Percentiles rank a stretch among this genome's conserved stretches.
Evolutionary conservation across 1,140 invertebrate species (phyloP).

Genomic region (Yoshiicerus persimilis): DNA sequence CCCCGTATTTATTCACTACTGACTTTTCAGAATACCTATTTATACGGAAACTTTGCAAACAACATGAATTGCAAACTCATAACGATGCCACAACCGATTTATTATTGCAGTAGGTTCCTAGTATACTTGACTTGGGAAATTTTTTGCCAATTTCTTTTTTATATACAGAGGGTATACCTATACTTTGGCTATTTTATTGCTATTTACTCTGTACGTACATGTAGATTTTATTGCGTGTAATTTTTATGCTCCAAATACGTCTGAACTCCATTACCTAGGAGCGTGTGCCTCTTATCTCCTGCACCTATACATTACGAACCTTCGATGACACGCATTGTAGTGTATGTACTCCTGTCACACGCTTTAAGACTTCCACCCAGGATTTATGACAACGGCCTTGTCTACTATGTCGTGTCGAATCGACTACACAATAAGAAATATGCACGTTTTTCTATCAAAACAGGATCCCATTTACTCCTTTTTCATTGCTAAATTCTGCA

Average conservation of each 20-base stretch:
- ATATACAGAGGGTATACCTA: too few relatives aligned
- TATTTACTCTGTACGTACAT: background rate
- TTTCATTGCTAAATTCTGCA: background rate
- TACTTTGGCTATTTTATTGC: background rate
- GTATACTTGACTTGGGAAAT: too few relatives aligned
- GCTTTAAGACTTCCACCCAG: background rate
- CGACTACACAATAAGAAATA: background rate
- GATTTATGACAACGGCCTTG: background rate
- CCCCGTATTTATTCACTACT: too few relatives aligned
- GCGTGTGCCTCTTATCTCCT: background rate
- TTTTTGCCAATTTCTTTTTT: background rate
- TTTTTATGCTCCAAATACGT: constrained; percentile 1
- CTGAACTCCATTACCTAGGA: background rate
- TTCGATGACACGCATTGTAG: background rate
- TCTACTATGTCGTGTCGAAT: background rate
- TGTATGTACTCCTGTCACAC: background rate
- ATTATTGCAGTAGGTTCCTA: too few relatives aligned
- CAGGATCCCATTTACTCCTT: background rate
- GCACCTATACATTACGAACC: background rate
- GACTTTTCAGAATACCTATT: too few relatives aligned
- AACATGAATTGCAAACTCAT: too few relatives aligned
- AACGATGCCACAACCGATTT: too few relatives aligned
- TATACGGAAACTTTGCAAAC: too few relatives aligned
- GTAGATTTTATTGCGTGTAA: background rate
- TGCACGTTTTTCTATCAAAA: background rate